Base-by-base conservation (phyloP, 2,113 vertebrate genomes). In the Prochilodus magdalenae region DNA sequence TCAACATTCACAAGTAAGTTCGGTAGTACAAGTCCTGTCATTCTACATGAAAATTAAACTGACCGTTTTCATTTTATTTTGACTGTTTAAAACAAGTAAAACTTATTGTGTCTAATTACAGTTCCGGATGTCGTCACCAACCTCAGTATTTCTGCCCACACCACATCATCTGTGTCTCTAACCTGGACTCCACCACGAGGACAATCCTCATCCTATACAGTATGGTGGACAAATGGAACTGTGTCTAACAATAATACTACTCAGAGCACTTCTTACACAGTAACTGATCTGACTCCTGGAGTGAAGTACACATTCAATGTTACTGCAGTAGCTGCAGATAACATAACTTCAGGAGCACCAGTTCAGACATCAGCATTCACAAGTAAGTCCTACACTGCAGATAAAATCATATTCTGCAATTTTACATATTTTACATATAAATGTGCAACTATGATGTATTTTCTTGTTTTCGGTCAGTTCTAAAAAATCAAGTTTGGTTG, bases 281-380 rank as follows among this genome's bases (percentile, higher is more conserved):
- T 95, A 26, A 0, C 0, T 0, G 0, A 4, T 0, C 87, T 97
- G 71, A 73, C 0, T 16, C 88, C 95, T 40, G 96, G 95, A 40
- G 90, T 70, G 0, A 3, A 0, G 0, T 95, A 95, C 72, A 72
- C n/a, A 0, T 82, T 94, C 2, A 69, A 0, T 5, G 92, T 97
- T 66, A 91, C 83, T 76, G 86, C 94, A 4, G 73, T 72, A 82
- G 91, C 92, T 1, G 72, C 59, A n/a, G 84, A 92, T 80, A 36
- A 4, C 3, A 14, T 5, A 55, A 88, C 82, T 5, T 18, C 57
- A 3, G 77, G 89, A 73, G 44, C 0, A 0, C 16, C 90, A 15
- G 0, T 0, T n/a, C 55, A 40, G 57, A 71, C 16, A 18, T 79
- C 77, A 79, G 8, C 33, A 47, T 79, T 60, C 36, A 79, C 77